These are phyloP conservation scores for Phymanthus crucifer DNA, from an alignment of 92 coral and sea anemone genomes.

Conservation along the genomic window DNA sequence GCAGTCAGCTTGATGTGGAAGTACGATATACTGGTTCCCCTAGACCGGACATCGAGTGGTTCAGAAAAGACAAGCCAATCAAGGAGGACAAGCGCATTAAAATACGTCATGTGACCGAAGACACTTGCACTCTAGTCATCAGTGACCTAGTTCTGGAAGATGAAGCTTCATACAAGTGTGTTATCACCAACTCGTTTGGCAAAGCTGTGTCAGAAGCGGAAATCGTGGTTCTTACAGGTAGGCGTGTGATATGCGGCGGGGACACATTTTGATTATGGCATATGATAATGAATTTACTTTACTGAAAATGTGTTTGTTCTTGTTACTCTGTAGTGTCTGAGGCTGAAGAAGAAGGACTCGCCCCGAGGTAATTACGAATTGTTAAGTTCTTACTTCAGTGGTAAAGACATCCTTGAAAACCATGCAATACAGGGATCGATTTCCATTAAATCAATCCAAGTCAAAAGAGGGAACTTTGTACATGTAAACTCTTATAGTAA, in stretches of 20 bases:
- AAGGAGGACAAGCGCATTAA: slow-evolving; percentile 56
- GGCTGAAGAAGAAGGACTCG: slow-evolving; percentile 44
- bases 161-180: slow-evolving; percentile 71
- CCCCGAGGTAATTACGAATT: slow-evolving; percentile 22
- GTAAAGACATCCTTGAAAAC: background rate
- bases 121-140: slow-evolving; percentile 58
- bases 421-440: background rate
- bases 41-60: slow-evolving; percentile 83
- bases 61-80: slow-evolving; percentile 70
- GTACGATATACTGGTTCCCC: slow-evolving; percentile 77
- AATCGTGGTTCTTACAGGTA: slow-evolving; percentile 41
- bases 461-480: too few relatives aligned
- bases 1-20: slow-evolving; percentile 60
- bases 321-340: slow-evolving; percentile 29
- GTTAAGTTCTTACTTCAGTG: background rate
- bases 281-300: background rate
- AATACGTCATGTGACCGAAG: slow-evolving; percentile 37
- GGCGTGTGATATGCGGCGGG: background rate
- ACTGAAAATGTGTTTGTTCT: background rate
- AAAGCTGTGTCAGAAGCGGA: slow-evolving; percentile 48
- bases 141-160: slow-evolving; percentile 62
- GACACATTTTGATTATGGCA: too few relatives aligned
- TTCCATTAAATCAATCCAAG: too few relatives aligned
- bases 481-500: background rate
- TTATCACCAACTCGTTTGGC: slow-evolving; percentile 37